These are phyloP conservation scores for Nerophis lumbriciformis DNA, from an alignment of 2,113 vertebrate genomes.

Conservation along the genomic window DNA sequence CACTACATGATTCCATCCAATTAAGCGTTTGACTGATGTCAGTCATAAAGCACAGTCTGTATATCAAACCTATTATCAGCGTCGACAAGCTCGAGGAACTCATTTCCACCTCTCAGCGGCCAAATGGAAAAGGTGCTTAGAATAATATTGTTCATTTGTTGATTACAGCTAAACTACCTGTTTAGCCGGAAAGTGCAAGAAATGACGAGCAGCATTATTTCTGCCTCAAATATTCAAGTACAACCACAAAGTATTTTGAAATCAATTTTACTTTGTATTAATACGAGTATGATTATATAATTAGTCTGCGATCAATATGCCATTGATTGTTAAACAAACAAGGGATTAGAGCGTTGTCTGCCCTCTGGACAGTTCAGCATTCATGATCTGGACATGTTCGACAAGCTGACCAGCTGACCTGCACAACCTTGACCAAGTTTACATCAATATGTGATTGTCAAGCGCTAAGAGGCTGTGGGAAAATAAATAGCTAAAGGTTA, in stretches of 20 bases:
- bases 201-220: constrained; percentile 23
- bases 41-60: no score
- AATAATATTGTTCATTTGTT: no score
- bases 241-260: constrained; percentile 19
- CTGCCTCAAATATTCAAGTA: constrained; percentile 13
- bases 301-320: constrained; percentile 63
- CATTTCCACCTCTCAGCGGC: no score
- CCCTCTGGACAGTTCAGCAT: constrained; percentile 43
- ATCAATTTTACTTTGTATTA: constrained; percentile 52
- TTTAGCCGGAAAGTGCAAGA: constrained; percentile 5
- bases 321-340: constrained; percentile 62
- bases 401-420: constrained; percentile 53
- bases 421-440: constrained; percentile 63
- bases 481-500: constrained; percentile 45
- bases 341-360: constrained; percentile 55
- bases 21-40: no score
- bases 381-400: constrained; percentile 56
- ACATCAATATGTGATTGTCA: constrained; percentile 60
- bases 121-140: no score
- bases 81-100: no score
- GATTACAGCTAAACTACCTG: no score
- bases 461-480: constrained; percentile 66
- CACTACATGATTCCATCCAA: no score
- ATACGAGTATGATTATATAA: constrained; percentile 61
- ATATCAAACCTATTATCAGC: no score